A percentile compares a stretch with the other conserved stretches of the same genome.
Conservation (phyloP, 2,113 vertebrate genomes). For the Chitala chitala region DNA sequence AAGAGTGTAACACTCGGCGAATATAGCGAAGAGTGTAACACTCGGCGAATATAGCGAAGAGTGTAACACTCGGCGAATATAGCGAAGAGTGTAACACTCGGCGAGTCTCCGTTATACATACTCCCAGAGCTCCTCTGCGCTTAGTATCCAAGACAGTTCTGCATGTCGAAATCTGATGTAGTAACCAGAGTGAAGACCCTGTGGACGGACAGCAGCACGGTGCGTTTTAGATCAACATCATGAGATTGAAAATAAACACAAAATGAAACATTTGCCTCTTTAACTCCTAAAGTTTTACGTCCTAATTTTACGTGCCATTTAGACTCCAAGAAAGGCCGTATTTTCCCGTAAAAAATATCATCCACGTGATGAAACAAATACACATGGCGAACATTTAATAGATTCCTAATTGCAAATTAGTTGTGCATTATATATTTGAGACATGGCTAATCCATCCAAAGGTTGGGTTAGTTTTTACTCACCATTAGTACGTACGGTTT, state of each 20-base stretch:
- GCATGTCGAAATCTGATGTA: not conserved
- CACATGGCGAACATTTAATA: no score
- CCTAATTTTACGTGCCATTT: no score
- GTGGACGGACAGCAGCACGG: not conserved
- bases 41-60: not conserved
- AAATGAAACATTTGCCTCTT: no score
- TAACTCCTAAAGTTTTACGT: no score
- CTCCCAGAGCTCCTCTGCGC: not conserved
- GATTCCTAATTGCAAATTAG: no score
- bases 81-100: not conserved
- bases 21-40: not conserved
- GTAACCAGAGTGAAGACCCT: conserved; percentile 7
- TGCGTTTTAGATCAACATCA: not conserved
- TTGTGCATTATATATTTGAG: no score
- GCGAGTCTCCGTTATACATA: not conserved
- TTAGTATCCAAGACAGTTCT: not conserved
- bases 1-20: no score
- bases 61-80: no score
- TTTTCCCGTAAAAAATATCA: no score
- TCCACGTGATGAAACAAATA: no score
- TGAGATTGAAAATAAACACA: not conserved
- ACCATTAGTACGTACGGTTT: conserved; percentile 16
- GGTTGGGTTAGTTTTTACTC: not conserved
- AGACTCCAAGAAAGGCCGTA: no score
- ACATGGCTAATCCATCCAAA: no score